These are phyloP conservation scores for Tupaia tana DNA, from an alignment of 2,113 vertebrate genomes.

Conservation along the genomic window DNA sequence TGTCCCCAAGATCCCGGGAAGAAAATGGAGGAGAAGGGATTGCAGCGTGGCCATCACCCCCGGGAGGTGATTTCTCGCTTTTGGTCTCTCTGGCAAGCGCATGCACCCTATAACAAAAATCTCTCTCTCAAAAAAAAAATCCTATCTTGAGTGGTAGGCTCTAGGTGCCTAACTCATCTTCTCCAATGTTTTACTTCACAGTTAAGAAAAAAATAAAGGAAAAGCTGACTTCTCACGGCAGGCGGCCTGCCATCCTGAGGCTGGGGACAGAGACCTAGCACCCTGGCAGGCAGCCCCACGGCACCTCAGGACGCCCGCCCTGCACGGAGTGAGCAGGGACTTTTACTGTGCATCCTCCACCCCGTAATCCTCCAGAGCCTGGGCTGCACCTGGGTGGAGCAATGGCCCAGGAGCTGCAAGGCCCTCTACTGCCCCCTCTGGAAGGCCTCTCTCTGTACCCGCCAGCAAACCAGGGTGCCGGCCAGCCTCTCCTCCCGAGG, in stretches of 20 bases:
- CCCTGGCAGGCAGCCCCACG: background rate
- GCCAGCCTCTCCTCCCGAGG: no score
- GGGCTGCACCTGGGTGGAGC: background rate
- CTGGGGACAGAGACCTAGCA: background rate
- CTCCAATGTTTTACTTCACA: background rate
- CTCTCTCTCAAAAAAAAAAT: background rate
- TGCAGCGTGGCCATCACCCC: no score
- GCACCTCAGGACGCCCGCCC: background rate
- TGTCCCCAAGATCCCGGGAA: no score
- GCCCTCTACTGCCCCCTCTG: no score
- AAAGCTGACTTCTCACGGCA: background rate
- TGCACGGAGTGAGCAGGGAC: background rate
- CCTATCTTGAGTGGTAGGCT: background rate
- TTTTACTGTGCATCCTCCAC: slow-evolving; percentile 1
- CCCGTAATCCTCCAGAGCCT: background rate
- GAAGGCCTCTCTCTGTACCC: background rate
- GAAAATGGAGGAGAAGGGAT: no score
- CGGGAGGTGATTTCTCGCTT: no score
- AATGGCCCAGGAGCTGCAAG: background rate
- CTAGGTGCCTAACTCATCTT: background rate
- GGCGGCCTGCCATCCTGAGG: background rate
- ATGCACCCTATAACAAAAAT: no score
- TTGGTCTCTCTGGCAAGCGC: no score
- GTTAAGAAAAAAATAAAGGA: background rate
- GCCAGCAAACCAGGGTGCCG: background rate